Conservation (phyloP, 2,797 vertebrate species). For the Neomorphus geoffroyi region DNA sequence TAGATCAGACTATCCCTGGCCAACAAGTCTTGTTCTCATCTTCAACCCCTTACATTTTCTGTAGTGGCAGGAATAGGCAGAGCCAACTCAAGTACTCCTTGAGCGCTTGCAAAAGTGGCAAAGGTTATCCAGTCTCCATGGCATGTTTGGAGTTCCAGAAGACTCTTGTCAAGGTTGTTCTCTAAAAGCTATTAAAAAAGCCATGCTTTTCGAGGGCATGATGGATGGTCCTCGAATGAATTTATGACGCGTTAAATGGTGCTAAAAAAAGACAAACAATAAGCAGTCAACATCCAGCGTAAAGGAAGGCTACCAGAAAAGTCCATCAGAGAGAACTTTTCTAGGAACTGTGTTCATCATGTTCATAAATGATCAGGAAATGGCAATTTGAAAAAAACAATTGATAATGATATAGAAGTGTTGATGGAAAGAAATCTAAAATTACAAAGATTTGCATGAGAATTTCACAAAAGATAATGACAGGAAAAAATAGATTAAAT, state of each 20-base stretch:
- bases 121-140: neutral
- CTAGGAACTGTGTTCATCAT: fast-evolving
- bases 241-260: neutral
- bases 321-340: neutral
- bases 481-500: neutral
- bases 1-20: neutral
- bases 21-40: fast-evolving
- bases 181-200: neutral
- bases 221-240: neutral
- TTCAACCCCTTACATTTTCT: neutral
- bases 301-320: neutral
- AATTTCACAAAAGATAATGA: neutral
- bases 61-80: neutral
- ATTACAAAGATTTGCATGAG: neutral
- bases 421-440: neutral
- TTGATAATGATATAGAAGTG: neutral
- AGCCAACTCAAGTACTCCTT: neutral
- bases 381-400: neutral
- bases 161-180: neutral
- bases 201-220: neutral
- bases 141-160: neutral
- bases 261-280: neutral
- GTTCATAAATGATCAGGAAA: neutral
- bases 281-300: neutral
- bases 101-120: neutral